Conservation (phyloP, 1,140 invertebrate species). For the Drosophila burlai region DNA sequence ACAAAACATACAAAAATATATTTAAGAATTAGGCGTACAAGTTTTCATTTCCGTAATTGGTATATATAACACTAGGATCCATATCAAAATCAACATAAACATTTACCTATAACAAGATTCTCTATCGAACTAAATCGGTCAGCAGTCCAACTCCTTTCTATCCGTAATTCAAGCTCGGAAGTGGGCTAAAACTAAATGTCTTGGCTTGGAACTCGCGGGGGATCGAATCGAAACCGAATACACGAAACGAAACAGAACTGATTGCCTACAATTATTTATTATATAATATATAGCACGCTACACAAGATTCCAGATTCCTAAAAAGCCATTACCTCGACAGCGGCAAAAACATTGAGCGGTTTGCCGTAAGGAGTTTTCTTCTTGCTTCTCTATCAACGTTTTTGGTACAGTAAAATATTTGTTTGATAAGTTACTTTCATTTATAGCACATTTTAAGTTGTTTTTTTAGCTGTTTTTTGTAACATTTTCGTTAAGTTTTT, state of each 20-base stretch:
- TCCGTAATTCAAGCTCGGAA: conserved; percentile 37
- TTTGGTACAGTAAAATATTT: conserved; percentile 72
- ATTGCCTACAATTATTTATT: conserved; percentile 53
- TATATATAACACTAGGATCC: conserved; percentile 47
- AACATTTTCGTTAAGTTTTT: conserved; percentile 48
- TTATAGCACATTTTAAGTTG: conserved; percentile 69
- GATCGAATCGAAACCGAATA: conserved; percentile 29
- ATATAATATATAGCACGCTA: conserved; percentile 60
- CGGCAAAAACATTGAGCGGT: conserved; percentile 76
- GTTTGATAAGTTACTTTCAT: conserved; percentile 68
- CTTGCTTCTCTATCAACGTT: conserved; percentile 30
- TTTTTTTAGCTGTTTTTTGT: conserved; percentile 37
- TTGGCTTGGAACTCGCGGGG: conserved; percentile 71
- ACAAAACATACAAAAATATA: conserved; percentile 82
- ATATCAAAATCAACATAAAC: conserved; percentile 53
- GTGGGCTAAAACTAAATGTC: conserved; percentile 68
- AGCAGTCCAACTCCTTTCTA: conserved; percentile 12
- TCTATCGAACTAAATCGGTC: conserved; percentile 53
- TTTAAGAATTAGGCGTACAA: conserved; percentile 68
- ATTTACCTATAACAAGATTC: conserved; percentile 62
- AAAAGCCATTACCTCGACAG: conserved; percentile 17
- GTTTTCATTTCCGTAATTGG: conserved; percentile 53
- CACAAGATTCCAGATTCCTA: conserved; percentile 69
- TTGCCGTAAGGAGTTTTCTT: conserved; percentile 49
- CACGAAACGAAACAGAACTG: conserved; percentile 54